Conservation (phyloP, 2,113 vertebrate genomes). For the Pterocles gutturalis region DNA sequence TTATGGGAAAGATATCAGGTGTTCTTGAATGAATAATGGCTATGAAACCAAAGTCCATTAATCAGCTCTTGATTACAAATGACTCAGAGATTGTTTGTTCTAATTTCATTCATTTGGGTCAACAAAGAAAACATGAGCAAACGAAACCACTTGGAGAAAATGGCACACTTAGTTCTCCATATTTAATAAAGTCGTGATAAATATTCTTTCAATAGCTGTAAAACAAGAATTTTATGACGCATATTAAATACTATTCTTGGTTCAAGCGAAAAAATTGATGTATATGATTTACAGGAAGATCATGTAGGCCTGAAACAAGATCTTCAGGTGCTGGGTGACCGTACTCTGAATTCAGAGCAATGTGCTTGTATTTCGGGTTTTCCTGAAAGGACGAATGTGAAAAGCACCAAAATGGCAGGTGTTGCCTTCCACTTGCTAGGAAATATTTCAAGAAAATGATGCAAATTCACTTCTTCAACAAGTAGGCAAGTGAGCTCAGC, state of each 20-base stretch:
- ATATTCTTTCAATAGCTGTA: conserved; percentile 89
- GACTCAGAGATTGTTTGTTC: conserved; percentile 98
- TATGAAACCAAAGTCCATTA: conserved; percentile 96
- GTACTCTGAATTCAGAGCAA: background rate
- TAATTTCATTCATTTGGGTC: conserved; percentile 99
- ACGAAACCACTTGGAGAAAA: conserved; percentile 88
- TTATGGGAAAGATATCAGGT: conserved; percentile 99
- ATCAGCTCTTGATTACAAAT: conserved; percentile 98
- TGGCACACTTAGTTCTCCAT: conserved; percentile 86
- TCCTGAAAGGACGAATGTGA: background rate
- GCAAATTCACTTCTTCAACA: background rate
- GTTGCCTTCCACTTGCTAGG: background rate
- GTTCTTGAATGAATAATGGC: conserved; percentile 96
- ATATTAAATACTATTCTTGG: conserved; percentile 67
- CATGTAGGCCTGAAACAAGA: background rate
- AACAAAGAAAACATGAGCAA: conserved; percentile 95
- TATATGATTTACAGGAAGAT: background rate
- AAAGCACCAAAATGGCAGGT: background rate
- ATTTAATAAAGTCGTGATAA: conserved; percentile 94
- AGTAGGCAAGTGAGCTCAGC: background rate
- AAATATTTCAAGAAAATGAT: background rate
- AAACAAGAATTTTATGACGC: conserved; percentile 89
- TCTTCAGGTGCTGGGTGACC: background rate
- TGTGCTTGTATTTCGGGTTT: background rate
- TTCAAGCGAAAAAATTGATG: conserved; percentile 23